phyloP scores from a whole-genome alignment of 2,113 vertebrate species.

The Clarias batrachus region DNA sequence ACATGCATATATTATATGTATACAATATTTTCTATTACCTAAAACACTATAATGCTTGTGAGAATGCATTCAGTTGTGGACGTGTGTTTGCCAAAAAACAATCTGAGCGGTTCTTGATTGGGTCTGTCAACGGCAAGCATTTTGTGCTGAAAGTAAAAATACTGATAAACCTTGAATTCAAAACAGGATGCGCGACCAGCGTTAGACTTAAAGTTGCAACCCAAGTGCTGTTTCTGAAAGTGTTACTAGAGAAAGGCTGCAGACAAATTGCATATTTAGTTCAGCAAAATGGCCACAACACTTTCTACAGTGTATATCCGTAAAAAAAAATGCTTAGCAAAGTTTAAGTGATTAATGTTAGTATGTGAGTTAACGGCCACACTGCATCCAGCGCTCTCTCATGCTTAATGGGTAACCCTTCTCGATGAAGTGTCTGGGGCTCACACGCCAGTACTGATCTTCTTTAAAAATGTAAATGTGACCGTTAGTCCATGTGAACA shows the following conservation, averaged over 20 bases:
- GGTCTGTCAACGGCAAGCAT: not conserved
- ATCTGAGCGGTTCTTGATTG: not conserved
- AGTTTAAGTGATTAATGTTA: conserved; percentile 19
- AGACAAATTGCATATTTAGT: not conserved
- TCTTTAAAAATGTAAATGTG: conserved; percentile 78
- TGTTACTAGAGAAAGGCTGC: not conserved
- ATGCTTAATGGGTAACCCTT: conserved; percentile 71
- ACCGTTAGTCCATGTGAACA: conserved; percentile 72
- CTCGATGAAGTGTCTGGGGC: conserved; percentile 66
- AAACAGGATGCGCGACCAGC: not conserved
- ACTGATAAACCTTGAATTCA: not conserved
- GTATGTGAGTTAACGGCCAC: conserved; percentile 64
- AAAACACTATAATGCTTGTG: not conserved
- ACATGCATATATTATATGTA: not conserved
- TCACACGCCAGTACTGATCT: conserved; percentile 74
- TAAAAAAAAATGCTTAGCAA: not conserved
- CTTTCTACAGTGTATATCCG: not conserved
- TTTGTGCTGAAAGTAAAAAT: not conserved
- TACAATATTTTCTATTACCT: not conserved
- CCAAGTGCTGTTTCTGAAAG: not conserved
- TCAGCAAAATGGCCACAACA: not conserved
- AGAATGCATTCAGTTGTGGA: not conserved
- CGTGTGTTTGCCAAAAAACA: not conserved
- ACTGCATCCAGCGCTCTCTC: conserved; percentile 75
- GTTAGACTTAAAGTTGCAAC: not conserved